Evolutionary conservation across 2,888 invertebrate species (phyloP), one percentile per base, ranked within the genome.

Genomic region (Leucania comma): DNA sequence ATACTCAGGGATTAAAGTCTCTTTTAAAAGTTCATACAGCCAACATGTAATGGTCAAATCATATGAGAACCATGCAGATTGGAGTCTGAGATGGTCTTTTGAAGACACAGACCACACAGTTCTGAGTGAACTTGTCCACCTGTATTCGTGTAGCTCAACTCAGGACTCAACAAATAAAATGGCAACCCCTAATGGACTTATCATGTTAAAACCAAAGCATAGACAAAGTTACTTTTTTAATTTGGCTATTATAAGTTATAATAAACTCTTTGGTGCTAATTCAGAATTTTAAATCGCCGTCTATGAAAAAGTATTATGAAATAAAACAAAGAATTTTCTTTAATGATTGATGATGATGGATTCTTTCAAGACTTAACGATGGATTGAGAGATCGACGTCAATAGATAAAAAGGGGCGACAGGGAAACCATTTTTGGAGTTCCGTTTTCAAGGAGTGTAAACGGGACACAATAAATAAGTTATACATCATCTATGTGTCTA

Each of bases 181-280:
- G 53, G 54, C 56, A 58, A 51, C 68, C 54, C 60, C 60, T 86
- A 86, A 84, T 86, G 84, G 84, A 84, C 60, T 73, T 72, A 76
- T 71, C 80, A 80, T 84, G 84, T 84, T 75, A 29, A 38, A 67
- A 42, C 63, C 59, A 35, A 68, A 68, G 24, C 59, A 70, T 72
- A 68, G 50, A 32, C 6, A 72, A 71, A 76, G 62, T 70, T 59
- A 69, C 66, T 72, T 80, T 82, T 80, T 70, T 54, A 80, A 78
- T 74, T 80, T 70, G 57, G 29, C 72, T 75, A 35, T 78, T 59
- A 67, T 73, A 81, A 81, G 57, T 74, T 75, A 26, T 69, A 75
- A 81, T 83, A 63, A 86, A 67, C 72, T 71, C 51, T 72, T 75
- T 75, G 63, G 54, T 50, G 54, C 38, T 64, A 57, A 69, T 71